A percentile compares a stretch with the other conserved stretches of the same genome.
Conservation (phyloP, 2,888 invertebrate species). For the Netelia inedita region DNA sequence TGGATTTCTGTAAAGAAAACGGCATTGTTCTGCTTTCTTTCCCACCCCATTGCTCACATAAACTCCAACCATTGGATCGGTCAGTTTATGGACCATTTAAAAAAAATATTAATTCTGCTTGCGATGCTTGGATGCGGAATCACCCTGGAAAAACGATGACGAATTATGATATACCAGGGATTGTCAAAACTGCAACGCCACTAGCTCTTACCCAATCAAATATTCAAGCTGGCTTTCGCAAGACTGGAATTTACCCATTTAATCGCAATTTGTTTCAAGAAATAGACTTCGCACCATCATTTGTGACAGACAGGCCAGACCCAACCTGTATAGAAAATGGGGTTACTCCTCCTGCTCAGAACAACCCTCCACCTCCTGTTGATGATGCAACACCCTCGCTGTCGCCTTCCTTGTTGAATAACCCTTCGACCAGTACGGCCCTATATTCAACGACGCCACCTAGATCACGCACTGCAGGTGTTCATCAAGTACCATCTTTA, state of each 20-base stretch:
- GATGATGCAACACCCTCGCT: too few relatives aligned
- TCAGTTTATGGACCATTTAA: constrained; percentile 73
- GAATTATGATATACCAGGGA: constrained; percentile 82
- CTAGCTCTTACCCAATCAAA: constrained; percentile 62
- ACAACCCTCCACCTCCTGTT: too few relatives aligned
- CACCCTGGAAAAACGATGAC: constrained; percentile 82
- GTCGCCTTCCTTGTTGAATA: too few relatives aligned
- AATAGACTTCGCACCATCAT: neutral
- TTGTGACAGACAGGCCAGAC: neutral
- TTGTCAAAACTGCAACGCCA: constrained; percentile 78
- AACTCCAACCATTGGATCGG: constrained; percentile 78
- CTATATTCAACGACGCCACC: too few relatives aligned
- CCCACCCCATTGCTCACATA: constrained; percentile 72
- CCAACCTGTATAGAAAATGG: too few relatives aligned
- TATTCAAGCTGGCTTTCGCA: neutral
- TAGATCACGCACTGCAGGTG: too few relatives aligned
- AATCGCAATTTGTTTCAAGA: neutral
- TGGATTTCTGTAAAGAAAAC: constrained; percentile 76
- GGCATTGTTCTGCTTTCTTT: constrained; percentile 75
- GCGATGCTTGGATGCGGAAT: constrained; percentile 77
- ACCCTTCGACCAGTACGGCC: too few relatives aligned
- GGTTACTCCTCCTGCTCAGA: too few relatives aligned
- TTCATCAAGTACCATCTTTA: too few relatives aligned
- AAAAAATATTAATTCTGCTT: constrained; percentile 60
- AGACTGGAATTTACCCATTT: neutral